A percentile compares a stretch with the other conserved stretches of the same genome.
phyloP scores from a whole-genome alignment of 1,140 invertebrate species.

The Leucophenga varia region DNA sequence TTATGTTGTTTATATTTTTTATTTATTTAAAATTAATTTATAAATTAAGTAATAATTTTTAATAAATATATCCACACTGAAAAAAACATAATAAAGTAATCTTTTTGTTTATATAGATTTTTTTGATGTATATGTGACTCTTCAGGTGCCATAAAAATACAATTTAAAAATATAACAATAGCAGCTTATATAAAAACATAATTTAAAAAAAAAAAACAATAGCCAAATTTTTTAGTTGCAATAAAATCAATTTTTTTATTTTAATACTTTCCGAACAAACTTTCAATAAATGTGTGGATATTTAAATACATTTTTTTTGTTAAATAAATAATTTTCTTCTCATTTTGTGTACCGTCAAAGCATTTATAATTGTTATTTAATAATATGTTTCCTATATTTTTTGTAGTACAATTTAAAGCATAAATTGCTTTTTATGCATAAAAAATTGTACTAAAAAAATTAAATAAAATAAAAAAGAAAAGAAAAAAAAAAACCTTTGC shows the following conservation, averaged over 20 bases:
- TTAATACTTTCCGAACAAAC: not conserved
- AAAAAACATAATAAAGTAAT: constrained; percentile 6
- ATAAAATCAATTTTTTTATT: no score
- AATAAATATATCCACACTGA: constrained; percentile 28
- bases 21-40: constrained; percentile 18
- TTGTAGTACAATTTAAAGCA: constrained; percentile 1
- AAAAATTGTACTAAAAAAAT: constrained; percentile 8
- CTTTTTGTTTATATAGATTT: constrained; percentile 5
- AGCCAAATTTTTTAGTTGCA: no score
- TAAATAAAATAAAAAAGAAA: constrained; percentile 8
- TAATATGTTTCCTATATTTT: constrained; percentile 31
- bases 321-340: constrained; percentile 29
- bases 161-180: not conserved
- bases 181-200: not conserved
- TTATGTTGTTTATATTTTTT: constrained; percentile 47
- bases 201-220: not conserved
- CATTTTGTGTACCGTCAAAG: constrained; percentile 49
- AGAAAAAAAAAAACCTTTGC: constrained; percentile 2
- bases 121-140: constrained; percentile 37
- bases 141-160: constrained; percentile 38
- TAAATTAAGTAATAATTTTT: no score
- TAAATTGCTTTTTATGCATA: not conserved
- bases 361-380: constrained; percentile 52
- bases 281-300: constrained; percentile 16
- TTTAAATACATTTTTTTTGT: not conserved